phyloP scores from a whole-genome alignment of 2,797 vertebrate species.

The Bovichtus diacanthus region DNA sequence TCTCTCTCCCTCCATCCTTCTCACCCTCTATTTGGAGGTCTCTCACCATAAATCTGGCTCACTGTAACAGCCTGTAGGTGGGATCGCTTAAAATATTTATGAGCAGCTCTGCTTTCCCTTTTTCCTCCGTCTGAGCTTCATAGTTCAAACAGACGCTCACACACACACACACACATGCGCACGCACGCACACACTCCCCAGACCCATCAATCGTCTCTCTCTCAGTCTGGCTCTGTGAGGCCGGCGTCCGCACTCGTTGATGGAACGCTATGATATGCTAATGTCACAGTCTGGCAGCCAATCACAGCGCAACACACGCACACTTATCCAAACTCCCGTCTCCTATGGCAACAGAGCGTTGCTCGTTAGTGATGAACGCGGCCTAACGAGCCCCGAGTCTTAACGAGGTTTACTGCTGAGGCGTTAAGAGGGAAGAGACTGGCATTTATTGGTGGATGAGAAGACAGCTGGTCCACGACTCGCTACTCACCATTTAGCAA shows the following conservation, averaged over 20 bases:
- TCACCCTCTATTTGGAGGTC: conserved; percentile 37
- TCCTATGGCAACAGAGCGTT: conserved; percentile 50
- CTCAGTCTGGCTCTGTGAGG: conserved; percentile 36
- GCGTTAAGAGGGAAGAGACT: conserved; percentile 15
- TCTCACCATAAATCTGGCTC: conserved; percentile 34
- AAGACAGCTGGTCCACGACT: conserved; percentile 22
- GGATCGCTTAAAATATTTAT: conserved; percentile 62
- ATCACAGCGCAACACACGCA: conserved; percentile 42
- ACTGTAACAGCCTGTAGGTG: conserved; percentile 55
- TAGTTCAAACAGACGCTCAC: conserved; percentile 28
- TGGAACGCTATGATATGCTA: conserved; percentile 16
- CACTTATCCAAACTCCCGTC: conserved; percentile 26
- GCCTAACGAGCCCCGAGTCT: conserved; percentile 46
- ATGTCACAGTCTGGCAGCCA: conserved; percentile 55
- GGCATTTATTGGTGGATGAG: conserved; percentile 48
- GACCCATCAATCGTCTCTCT: conserved; percentile 59
- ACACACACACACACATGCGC: conserved; percentile 17
- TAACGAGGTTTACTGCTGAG: conserved; percentile 66
- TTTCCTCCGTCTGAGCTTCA: conserved; percentile 31
- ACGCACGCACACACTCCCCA: conserved; percentile 16
- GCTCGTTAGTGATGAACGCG: conserved; percentile 43
- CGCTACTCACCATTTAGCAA: conserved; percentile 14
- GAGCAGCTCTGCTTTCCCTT: conserved; percentile 54
- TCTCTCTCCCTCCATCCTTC: not conserved
- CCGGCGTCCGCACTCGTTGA: conserved; percentile 36